Evolutionary conservation across 2,888 invertebrate species (phyloP).

Genomic region (Drosophila subsilvestris): DNA sequence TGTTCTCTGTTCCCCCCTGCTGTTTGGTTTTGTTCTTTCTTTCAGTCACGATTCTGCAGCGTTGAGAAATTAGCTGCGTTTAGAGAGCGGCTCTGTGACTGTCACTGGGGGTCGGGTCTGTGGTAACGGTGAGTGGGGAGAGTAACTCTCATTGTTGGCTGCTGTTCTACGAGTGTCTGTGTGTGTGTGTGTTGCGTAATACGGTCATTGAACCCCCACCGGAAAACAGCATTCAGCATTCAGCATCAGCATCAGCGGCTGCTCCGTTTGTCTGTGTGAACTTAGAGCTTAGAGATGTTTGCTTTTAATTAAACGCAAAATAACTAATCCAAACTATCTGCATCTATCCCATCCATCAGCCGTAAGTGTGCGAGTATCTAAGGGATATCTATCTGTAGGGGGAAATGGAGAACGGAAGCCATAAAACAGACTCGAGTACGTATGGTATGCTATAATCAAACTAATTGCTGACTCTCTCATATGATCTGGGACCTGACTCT

Average conservation of each 20-base stretch:
- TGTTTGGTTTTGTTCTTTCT: constrained; percentile 33
- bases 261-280: constrained; percentile 34
- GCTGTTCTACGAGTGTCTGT: constrained; percentile 44
- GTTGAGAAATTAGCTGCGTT: constrained; percentile 68
- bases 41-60: constrained; percentile 71
- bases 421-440: constrained; percentile 60
- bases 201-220: constrained; percentile 74
- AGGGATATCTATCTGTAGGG: background rate
- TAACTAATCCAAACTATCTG: background rate
- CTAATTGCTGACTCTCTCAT: constrained; percentile 19
- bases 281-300: constrained; percentile 43
- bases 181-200: constrained; percentile 70
- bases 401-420: constrained; percentile 65
- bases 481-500: constrained; percentile 1
- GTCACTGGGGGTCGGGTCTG: constrained; percentile 1
- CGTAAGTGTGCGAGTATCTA: background rate
- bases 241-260: constrained; percentile 8
- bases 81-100: constrained; percentile 36
- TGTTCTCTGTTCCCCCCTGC: constrained; percentile 20
- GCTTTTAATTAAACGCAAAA: constrained; percentile 14
- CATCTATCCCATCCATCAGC: background rate
- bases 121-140: constrained; percentile 14
- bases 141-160: constrained; percentile 42
- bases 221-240: background rate
- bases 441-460: constrained; percentile 46